Evolutionary conservation across 1,140 invertebrate species (phyloP).

Genomic region (Camponotus floridanus): DNA sequence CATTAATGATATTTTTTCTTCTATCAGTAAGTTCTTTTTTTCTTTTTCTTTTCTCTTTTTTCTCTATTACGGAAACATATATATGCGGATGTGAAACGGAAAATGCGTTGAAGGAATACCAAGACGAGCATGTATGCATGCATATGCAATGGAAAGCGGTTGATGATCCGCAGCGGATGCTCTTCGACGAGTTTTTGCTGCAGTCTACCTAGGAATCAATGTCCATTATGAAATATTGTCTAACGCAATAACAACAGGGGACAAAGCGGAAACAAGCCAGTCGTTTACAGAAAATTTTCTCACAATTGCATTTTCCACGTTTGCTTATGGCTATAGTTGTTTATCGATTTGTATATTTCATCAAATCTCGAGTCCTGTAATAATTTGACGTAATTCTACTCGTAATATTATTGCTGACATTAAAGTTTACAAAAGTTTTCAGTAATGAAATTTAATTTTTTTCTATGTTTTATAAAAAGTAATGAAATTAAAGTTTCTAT

Average conservation of each 20-base stretch:
- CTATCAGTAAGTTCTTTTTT: neutral
- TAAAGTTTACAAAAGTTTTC: too few species aligned
- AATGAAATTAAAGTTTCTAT: too few species aligned
- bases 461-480: too few species aligned
- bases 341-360: neutral
- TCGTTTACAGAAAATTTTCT: neutral
- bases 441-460: too few species aligned
- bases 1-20: constrained; percentile 28
- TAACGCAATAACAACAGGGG: constrained; percentile 41
- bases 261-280: neutral
- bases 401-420: neutral
- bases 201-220: constrained; percentile 17
- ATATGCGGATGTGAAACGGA: constrained; percentile 12
- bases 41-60: neutral
- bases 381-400: neutral
- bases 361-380: neutral
- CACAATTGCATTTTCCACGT: neutral
- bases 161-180: constrained; percentile 48
- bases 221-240: constrained; percentile 45
- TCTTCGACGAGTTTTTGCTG: constrained; percentile 24
- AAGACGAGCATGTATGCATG: neutral
- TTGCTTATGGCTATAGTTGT: neutral
- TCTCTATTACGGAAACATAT: neutral
- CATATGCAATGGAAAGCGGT: constrained; percentile 45
- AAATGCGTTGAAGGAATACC: constrained; percentile 25